Evolutionary conservation across 1,140 invertebrate species (phyloP), one percentile per base, ranked within the genome.

Genomic region (Acromyrmex heyeri): DNA sequence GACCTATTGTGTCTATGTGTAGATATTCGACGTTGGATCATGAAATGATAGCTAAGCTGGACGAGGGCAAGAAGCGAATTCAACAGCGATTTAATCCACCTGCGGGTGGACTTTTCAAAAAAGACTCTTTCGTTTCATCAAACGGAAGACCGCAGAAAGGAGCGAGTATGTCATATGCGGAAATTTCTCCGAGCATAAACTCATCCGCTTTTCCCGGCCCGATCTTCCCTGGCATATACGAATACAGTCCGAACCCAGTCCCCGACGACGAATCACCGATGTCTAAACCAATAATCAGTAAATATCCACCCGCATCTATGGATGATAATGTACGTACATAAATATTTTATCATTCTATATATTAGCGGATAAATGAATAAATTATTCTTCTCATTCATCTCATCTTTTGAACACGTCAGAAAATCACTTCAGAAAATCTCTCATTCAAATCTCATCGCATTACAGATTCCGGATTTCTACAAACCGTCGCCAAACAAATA

Each of bases 21-120:
- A 95, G 94, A 48, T 94, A 94, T 44, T 92, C 94, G 2, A 93
- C 91, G 0, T 55, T 94, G 55, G 93, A 95, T 44, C 81, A 92
- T 53, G 91, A 93, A 24, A 67, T 93, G 44, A 27, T 94, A 18
- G 76, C 91, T 0, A 91, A 93, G 55, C 30, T 93, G 8, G 91
- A 94, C 55, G 61, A 59, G 44, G 4, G 57, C 57, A 88, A 85
- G 16, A 92, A 91, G 61, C 77, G 91, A 21, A 90, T 91, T 3
- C 93, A 95, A 55, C 91, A 95, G 0, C 91, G 95, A 38, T 95
- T 93, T 62, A 92, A 93, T 69, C 94, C 94, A 3, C 91, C 93
- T 1, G 91, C 93, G 0, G 86, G 34, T 21, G 64, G 64, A 16
- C 10, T n/a, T 2, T 94, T 93, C 73, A 92, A 93, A 27, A 90